A percentile compares a stretch with the other conserved stretches of the same genome.
Evolutionary conservation across 2,797 vertebrate species (phyloP).

Genomic region (Karalla daura): DNA sequence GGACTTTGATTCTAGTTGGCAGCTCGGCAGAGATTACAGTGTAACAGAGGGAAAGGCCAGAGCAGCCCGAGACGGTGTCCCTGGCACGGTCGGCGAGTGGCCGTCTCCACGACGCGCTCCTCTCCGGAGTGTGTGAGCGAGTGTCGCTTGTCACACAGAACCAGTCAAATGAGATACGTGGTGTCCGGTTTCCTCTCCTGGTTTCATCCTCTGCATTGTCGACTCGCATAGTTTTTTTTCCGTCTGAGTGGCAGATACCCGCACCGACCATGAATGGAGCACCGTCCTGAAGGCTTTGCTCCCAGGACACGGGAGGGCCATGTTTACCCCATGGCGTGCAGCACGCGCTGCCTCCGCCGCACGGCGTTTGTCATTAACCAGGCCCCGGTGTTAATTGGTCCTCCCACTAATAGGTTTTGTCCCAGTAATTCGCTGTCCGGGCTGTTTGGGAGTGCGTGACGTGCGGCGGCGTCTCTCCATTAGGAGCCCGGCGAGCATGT

Average conservation of each 20-base stretch:
- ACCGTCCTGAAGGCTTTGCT: neutral
- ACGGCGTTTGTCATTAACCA: slow-evolving; percentile 34
- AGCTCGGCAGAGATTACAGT: slow-evolving; percentile 63
- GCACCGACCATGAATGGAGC: neutral
- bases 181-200: neutral
- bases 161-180: accelerated
- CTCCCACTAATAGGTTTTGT: slow-evolving; percentile 2
- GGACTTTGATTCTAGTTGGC: slow-evolving; percentile 84
- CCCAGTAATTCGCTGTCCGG: slow-evolving; percentile 24
- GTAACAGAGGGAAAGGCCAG: slow-evolving; percentile 64
- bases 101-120: neutral
- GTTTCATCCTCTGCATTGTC: neutral
- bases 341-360: neutral
- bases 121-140: neutral
- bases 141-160: neutral
- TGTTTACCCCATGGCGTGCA: neutral
- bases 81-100: neutral
- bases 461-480: slow-evolving; percentile 39
- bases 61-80: slow-evolving; percentile 23
- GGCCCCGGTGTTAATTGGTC: slow-evolving; percentile 17
- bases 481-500: slow-evolving; percentile 60
- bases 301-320: neutral
- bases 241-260: neutral
- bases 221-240: neutral
- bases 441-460: slow-evolving; percentile 37